Percentiles rank a stretch among this genome's conserved stretches.
These are phyloP conservation scores for Cotesia typhae DNA, from an alignment of 1,140 invertebrate species.

Conservation along the genomic window DNA sequence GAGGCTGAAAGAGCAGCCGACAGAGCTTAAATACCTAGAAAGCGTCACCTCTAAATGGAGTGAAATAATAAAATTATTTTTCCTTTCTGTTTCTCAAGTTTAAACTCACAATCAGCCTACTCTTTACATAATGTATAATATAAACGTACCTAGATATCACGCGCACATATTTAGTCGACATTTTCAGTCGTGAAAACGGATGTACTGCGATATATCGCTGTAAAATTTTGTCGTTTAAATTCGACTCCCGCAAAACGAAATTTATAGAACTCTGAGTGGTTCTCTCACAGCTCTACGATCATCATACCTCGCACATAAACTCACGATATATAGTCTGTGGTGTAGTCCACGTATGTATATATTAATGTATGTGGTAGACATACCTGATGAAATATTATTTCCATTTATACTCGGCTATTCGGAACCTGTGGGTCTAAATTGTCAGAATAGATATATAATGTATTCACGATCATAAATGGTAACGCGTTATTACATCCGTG, in stretches of 20 bases:
- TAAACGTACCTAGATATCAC: no score
- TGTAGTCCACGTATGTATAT: no score
- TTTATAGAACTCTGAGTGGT: constrained; percentile 27
- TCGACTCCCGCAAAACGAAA: constrained; percentile 8
- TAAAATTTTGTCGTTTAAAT: constrained; percentile 28
- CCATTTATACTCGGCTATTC: not conserved
- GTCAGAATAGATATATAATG: constrained; percentile 13
- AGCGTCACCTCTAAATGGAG: not conserved
- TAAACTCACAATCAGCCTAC: not conserved
- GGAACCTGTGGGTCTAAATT: not conserved
- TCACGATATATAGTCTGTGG: no score
- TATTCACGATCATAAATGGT: constrained; percentile 28
- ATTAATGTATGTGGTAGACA: no score
- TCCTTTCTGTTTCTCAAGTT: not conserved
- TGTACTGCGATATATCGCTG: not conserved
- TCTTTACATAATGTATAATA: no score
- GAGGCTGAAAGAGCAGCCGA: no score
- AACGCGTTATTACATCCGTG: constrained; percentile 21
- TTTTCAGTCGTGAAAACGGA: not conserved
- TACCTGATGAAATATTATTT: constrained; percentile 27
- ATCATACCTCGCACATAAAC: constrained; percentile 4
- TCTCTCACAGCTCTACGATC: constrained; percentile 8
- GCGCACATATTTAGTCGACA: constrained; percentile 10
- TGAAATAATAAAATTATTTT: not conserved
- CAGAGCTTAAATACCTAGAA: no score